Base-by-base conservation (phyloP, 2,113 vertebrate species). In the Leucopternis melanops region DNA sequence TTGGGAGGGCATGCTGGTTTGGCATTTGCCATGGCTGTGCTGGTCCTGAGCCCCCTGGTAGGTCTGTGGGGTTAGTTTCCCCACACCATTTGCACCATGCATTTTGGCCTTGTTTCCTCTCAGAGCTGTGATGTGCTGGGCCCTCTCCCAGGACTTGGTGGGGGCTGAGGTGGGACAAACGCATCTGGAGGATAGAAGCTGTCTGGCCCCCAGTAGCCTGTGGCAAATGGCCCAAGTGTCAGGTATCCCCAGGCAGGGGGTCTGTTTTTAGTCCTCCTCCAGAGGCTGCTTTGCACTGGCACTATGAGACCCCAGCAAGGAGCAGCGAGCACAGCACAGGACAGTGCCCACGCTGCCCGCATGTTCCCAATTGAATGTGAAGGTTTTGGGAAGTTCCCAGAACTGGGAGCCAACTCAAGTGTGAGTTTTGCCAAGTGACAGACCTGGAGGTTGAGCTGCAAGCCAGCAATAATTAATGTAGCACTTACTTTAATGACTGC, bases 341-440 rank as follows among this genome's bases (percentile, higher is more conserved):
- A 16, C 22, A 7, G 34, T 29, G 49, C 26, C 44, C 25, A 7
- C 3, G 2, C 58, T 70, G 59, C 57, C 77, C 2, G 0, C 22
- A 20, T 7, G 2, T 27, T 42, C 26, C 34, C 62, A 15, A 4
- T 1, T 7, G n/a, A 75, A 45, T 3, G 4, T 2, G 0, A 29
- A 19, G 22, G 38, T 57, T 82, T 27, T 17, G n/a, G 54, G 65
- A 25, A 32, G 20, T 5, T 86, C 38, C 83, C 57, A 62, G 65
- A 62, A 50, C 44, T 7, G 12, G 49, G 31, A 90, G 23, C n/a
- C 62, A 73, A 4, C 58, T 62, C 55, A 5, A 29, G 47, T 31
- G 49, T 47, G 40, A 62, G 58, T 21, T 57, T 36, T 40, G 71
- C 61, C 2, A 22, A 52, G 66, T 65, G 79, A 52, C 61, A 91